Conservation (phyloP, 1,140 invertebrate species). For the Caenorhabditis tropicalis region DNA sequence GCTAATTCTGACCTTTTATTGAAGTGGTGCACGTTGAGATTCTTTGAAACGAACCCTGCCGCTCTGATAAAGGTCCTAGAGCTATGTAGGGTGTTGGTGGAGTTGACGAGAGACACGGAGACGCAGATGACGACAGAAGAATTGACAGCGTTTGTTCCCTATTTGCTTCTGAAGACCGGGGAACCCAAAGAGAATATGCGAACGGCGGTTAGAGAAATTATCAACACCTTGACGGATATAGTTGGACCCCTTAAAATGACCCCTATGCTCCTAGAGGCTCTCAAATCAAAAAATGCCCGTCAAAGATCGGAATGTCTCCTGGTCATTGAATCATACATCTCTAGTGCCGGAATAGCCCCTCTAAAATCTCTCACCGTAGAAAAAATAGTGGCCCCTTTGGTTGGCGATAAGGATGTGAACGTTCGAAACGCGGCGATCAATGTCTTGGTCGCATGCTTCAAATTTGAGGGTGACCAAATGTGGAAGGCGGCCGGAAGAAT, state of each 20-base stretch:
- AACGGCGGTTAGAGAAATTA: slow-evolving; percentile 83
- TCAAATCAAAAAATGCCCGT: slow-evolving; percentile 90
- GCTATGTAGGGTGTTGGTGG: slow-evolving; percentile 85
- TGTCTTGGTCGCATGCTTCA: slow-evolving; percentile 88
- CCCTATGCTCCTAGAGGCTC: slow-evolving; percentile 86
- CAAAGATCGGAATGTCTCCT: slow-evolving; percentile 94
- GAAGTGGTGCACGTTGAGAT: slow-evolving; percentile 92
- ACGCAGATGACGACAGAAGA: slow-evolving; percentile 89
- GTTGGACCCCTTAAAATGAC: slow-evolving; percentile 91
- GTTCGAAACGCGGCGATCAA: slow-evolving; percentile 94
- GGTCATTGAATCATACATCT: slow-evolving; percentile 85
- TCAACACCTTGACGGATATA: slow-evolving; percentile 84
- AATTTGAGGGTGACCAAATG: slow-evolving; percentile 82
- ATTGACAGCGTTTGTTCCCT: slow-evolving; percentile 90
- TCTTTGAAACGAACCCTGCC: slow-evolving; percentile 97
- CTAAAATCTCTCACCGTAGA: slow-evolving; percentile 81
- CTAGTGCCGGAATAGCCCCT: slow-evolving; percentile 82
- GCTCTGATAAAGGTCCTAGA: slow-evolving; percentile 90
- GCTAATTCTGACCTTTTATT: slow-evolving; percentile 91
- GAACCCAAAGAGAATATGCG: slow-evolving; percentile 93
- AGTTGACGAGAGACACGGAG: slow-evolving; percentile 80
- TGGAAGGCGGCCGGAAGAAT: slow-evolving; percentile 91
- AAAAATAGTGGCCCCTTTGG: slow-evolving; percentile 90
- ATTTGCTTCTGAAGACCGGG: slow-evolving; percentile 89
- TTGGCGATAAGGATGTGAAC: slow-evolving; percentile 92